A percentile compares a stretch with the other conserved stretches of the same genome.
phyloP scores from a whole-genome alignment of 2,888 invertebrate genomes.

The Elaeidobius kamerunicus region DNA sequence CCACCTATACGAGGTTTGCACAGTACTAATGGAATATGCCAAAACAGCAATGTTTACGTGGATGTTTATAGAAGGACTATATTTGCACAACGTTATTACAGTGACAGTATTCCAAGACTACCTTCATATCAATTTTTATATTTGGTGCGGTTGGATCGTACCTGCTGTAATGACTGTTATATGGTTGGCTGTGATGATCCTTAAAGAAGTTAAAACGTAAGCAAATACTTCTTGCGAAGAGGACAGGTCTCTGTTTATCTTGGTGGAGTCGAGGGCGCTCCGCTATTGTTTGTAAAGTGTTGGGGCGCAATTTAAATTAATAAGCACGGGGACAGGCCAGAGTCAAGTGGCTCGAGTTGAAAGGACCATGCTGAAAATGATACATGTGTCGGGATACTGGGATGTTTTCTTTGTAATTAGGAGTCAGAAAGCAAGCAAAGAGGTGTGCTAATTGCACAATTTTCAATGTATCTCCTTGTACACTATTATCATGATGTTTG shows the following conservation, averaged over 20 bases:
- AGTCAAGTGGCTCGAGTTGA: neutral
- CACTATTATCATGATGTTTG: too few species aligned
- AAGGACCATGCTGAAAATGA: neutral
- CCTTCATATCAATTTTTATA: constrained; percentile 60
- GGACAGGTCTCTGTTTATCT: constrained; percentile 17
- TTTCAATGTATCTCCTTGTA: neutral
- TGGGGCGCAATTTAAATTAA: constrained; percentile 26
- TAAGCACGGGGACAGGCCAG: constrained; percentile 17
- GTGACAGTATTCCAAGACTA: constrained; percentile 68
- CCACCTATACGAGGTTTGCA: constrained; percentile 36
- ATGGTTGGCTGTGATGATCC: constrained; percentile 63
- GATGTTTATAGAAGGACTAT: constrained; percentile 95
- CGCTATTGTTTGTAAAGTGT: constrained; percentile 19
- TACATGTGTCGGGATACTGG: neutral
- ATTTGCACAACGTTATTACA: constrained; percentile 81
- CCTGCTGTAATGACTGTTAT: constrained; percentile 64
- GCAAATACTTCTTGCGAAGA: constrained; percentile 25
- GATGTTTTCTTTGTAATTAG: neutral
- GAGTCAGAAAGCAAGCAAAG: constrained; percentile 35
- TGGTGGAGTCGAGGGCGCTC: constrained; percentile 14
- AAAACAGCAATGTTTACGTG: constrained; percentile 92
- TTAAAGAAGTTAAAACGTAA: constrained; percentile 41
- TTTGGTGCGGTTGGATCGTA: constrained; percentile 70
- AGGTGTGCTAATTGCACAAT: neutral
- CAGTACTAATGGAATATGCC: constrained; percentile 74